Conservation (phyloP, 2,888 invertebrate genomes). For the Tenthredo amoena region DNA sequence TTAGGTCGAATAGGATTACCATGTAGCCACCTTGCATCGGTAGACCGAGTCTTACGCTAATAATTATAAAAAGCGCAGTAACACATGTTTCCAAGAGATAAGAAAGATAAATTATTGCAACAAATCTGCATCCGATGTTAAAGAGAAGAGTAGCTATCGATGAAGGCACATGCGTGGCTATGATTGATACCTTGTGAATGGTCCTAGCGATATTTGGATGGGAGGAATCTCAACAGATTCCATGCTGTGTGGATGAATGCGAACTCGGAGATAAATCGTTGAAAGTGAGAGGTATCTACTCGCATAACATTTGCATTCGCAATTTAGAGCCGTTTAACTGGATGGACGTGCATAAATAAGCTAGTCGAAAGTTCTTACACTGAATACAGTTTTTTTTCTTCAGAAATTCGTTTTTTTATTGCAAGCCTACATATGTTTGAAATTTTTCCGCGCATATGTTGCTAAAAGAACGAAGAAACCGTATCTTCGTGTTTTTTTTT, state of each 20-base stretch:
- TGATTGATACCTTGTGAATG: not conserved
- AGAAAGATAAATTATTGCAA: not conserved
- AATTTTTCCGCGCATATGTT: not conserved
- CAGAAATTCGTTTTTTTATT: too few species aligned
- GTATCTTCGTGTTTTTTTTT: too few species aligned
- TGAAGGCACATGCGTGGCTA: not conserved
- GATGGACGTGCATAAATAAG: not conserved
- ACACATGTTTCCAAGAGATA: not conserved
- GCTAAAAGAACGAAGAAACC: too few species aligned
- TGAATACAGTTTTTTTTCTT: not conserved
- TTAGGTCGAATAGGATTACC: not conserved
- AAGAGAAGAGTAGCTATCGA: not conserved
- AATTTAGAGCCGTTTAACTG: not conserved
- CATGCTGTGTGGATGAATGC: not conserved
- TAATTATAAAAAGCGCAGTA: not conserved
- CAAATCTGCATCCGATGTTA: not conserved
- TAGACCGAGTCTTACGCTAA: not conserved
- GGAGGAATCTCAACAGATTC: not conserved
- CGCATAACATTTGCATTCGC: constrained; percentile 3
- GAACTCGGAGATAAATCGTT: not conserved
- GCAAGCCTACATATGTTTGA: not conserved
- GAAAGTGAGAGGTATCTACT: not conserved
- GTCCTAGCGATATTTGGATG: not conserved
- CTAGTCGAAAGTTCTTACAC: not conserved
- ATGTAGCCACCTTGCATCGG: not conserved